A percentile compares a stretch with the other conserved stretches of the same genome.
These are phyloP conservation scores for Metopolophium dirhodum DNA, from an alignment of 1,140 invertebrate species.

Conservation along the genomic window DNA sequence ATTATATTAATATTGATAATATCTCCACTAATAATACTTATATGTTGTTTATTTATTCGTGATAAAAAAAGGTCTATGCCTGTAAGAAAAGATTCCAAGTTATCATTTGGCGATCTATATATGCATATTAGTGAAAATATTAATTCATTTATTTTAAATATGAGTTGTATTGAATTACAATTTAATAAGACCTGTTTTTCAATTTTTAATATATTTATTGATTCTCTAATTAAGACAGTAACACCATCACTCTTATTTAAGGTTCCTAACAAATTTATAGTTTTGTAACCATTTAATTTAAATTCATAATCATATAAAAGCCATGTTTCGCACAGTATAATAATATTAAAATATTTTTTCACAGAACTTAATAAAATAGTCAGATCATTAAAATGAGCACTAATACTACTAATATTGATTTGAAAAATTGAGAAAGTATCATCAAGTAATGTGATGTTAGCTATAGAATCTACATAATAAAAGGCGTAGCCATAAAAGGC, in stretches of 20 bases:
- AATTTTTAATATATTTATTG: not conserved
- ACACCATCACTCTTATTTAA: slow-evolving; percentile 10
- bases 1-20: not conserved
- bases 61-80: not conserved
- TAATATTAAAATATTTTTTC: slow-evolving; percentile 9
- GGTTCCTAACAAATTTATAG: not conserved
- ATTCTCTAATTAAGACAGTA: not conserved
- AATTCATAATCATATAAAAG: slow-evolving; percentile 24
- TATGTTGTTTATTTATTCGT: not conserved
- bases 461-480: slow-evolving; percentile 7
- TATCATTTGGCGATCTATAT: not conserved
- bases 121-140: not conserved
- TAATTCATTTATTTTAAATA: not conserved
- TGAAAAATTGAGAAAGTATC: not conserved
- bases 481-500: too few relatives aligned
- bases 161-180: not conserved
- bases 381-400: slow-evolving; percentile 1
- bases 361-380: not conserved
- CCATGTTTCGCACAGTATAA: slow-evolving; percentile 1
- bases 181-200: not conserved
- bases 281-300: slow-evolving; percentile 25
- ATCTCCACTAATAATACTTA: not conserved
- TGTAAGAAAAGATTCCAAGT: not conserved
- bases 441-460: not conserved
- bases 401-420: slow-evolving; percentile 16